These are phyloP conservation scores for Nudaria mundana DNA, from an alignment of 2,888 invertebrate genomes.

Conservation along the genomic window DNA sequence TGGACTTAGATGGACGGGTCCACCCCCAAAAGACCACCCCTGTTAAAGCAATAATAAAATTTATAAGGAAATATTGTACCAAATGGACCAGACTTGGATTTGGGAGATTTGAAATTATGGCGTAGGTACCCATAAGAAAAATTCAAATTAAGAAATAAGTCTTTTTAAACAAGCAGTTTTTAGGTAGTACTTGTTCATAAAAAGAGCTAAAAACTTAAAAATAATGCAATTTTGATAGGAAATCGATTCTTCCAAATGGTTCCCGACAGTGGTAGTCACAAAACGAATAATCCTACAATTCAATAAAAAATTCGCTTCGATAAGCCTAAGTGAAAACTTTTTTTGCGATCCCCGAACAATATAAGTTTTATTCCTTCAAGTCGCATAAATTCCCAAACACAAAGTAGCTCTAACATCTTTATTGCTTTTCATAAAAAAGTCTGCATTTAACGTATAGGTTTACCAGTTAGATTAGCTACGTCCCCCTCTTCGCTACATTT, in stretches of 20 bases:
- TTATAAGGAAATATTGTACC: slow-evolving; percentile 57
- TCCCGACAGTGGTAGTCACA: slow-evolving; percentile 46
- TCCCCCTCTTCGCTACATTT: slow-evolving; percentile 41
- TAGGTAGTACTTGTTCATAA: no score
- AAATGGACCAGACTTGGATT: no score
- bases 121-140: slow-evolving; percentile 21
- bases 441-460: slow-evolving; percentile 66
- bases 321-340: slow-evolving; percentile 77
- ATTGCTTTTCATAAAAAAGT: slow-evolving; percentile 79
- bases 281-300: slow-evolving; percentile 71
- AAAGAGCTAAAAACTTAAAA: no score
- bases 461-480: slow-evolving; percentile 55
- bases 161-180: no score
- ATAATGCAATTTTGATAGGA: no score
- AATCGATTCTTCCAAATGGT: no score
- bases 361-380: slow-evolving; percentile 78
- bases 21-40: slow-evolving; percentile 49
- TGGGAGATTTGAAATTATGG: no score
- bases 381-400: slow-evolving; percentile 79
- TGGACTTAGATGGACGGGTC: slow-evolving; percentile 47
- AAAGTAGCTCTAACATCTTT: slow-evolving; percentile 79
- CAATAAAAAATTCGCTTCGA: slow-evolving; percentile 75
- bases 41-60: slow-evolving; percentile 55
- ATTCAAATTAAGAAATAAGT: slow-evolving; percentile 31
- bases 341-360: slow-evolving; percentile 74